phyloP scores from a whole-genome alignment of 2,113 vertebrate genomes.

The Pungitius pungitius region DNA sequence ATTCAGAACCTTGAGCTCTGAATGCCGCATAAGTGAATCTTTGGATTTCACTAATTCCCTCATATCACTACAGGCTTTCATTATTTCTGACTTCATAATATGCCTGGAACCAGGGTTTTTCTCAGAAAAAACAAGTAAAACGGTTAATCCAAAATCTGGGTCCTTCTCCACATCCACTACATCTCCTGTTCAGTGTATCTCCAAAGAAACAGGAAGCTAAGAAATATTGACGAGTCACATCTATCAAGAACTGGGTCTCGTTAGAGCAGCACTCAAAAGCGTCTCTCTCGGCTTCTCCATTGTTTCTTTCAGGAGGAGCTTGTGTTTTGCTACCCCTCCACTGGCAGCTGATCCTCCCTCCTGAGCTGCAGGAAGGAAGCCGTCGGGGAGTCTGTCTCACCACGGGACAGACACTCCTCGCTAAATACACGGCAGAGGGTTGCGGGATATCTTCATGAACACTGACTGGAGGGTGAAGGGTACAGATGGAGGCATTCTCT shows the following conservation, averaged over 20 bases:
- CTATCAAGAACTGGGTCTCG: constrained; percentile 43
- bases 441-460: constrained; percentile 22
- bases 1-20: constrained; percentile 2
- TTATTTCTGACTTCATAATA: constrained; percentile 12
- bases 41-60: neutral
- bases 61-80: neutral
- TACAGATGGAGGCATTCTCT: constrained; percentile 44
- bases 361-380: constrained; percentile 35
- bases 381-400: constrained; percentile 21
- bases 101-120: neutral
- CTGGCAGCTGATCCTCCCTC: constrained; percentile 30
- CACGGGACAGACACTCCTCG: constrained; percentile 25
- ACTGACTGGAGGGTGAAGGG: constrained; percentile 32
- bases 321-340: constrained; percentile 24
- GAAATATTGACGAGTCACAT: constrained; percentile 30
- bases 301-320: constrained; percentile 13
- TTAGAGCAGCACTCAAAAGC: constrained; percentile 44
- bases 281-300: neutral
- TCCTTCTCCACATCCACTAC: neutral
- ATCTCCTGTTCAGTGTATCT: constrained; percentile 13
- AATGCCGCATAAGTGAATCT: constrained; percentile 4
- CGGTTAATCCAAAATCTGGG: neutral
- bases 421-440: constrained; percentile 20
- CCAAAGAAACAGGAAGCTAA: constrained; percentile 12
- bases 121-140: constrained; percentile 1